Evolutionary conservation across 2,797 vertebrate species (phyloP), one percentile per base, ranked within the genome.

Genomic region (Epinephelus coioides): DNA sequence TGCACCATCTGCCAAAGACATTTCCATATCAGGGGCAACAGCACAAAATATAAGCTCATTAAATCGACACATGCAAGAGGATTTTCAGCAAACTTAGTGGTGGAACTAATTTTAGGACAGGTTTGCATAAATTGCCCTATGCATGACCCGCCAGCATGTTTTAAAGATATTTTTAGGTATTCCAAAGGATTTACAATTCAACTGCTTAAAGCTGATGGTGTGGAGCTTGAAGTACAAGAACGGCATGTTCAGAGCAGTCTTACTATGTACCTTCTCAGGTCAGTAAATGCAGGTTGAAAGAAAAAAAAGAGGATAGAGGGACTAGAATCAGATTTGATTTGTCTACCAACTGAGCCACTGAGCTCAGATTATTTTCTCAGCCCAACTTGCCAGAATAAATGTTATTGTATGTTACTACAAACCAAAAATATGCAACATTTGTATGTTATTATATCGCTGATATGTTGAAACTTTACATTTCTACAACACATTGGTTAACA

Each of bases 41-140:
- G 70, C 62, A 47, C 19, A 49, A 75, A 73, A 64, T 75, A 49
- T 78, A 89, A 81, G 75, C 86, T 88, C 69, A 80, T 86, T 86
- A 89, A 81, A 81, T 79, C 71, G 57, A 60, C 12, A 46, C 49
- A 55, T 19, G 69, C 30, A 19, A 67, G 75, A 81, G 60, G 74
- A 73, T 85, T 87, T 84, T 44, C 54, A 34, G 57, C n/a, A 46
- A 77, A 81, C 59, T 73, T 62, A 59, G 51, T 18, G 9, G 21
- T 25, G 34, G 77, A 67, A 61, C 64, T 75, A 27, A 79, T 75
- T 83, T 79, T 43, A 71, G 51, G 68, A 69, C 69, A 72, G 59
- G 74, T 80, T 84, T 84, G 75, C 68, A 81, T 75, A 62, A 71
- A 54, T 65, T 85, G 77, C 23, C 64, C 83, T 66, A 47, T 50